These are phyloP conservation scores for Aphrocallistes beatrix DNA, from an alignment of 37 sponge, comb jelly and placozoan species.

Conservation along the genomic window DNA sequence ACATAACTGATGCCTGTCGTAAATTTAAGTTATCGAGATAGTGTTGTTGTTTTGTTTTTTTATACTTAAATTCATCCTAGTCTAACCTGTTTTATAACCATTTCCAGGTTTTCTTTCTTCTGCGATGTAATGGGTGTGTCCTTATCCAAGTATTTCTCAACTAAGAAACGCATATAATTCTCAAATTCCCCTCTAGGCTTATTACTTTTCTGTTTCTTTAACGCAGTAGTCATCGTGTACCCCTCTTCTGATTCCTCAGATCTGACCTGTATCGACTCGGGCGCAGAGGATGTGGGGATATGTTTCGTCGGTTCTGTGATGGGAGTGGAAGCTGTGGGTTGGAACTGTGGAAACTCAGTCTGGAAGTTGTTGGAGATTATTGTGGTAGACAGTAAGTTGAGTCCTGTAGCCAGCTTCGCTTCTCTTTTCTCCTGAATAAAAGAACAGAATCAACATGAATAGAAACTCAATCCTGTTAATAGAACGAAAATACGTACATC, in stretches of 20 bases:
- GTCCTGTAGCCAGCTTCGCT: not conserved
- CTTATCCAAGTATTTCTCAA: constrained; percentile 1
- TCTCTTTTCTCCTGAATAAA: not conserved
- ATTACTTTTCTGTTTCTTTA: not conserved
- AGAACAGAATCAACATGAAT: not conserved
- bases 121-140: not conserved
- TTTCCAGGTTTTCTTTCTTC: not conserved
- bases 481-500: not conserved
- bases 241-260: not conserved
- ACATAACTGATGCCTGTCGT: not conserved
- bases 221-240: not conserved
- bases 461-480: not conserved
- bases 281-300: not conserved
- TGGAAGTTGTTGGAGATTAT: too few species aligned
- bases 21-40: not conserved
- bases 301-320: too few species aligned
- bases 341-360: too few species aligned
- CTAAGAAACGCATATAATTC: not conserved
- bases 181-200: not conserved
- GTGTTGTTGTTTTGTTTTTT: too few species aligned
- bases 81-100: not conserved
- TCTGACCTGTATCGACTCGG: not conserved
- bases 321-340: too few species aligned
- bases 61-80: not conserved
- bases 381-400: too few species aligned